Evolutionary conservation across 2,113 vertebrate genomes (phyloP).

Genomic region (Zosterops lateralis): DNA sequence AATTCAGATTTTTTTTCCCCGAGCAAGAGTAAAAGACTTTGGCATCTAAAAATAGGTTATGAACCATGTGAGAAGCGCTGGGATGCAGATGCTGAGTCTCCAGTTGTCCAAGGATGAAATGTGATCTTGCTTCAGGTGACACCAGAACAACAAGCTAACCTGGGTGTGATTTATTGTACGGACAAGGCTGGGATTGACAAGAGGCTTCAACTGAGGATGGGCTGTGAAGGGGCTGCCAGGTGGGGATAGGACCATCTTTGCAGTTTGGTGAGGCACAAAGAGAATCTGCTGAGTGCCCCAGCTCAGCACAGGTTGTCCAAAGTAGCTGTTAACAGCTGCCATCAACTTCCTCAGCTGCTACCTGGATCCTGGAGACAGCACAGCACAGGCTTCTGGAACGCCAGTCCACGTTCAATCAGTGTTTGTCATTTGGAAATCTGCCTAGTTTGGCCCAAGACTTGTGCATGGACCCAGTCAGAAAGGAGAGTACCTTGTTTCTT

Average conservation of each 20-base stretch:
- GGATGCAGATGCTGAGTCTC: not conserved
- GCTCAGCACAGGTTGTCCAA: not conserved
- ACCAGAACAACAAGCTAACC: not conserved
- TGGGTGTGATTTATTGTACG: not conserved
- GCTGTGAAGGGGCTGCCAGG: not conserved
- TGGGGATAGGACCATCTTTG: not conserved
- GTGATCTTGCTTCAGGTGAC: not conserved
- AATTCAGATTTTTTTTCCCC: not conserved
- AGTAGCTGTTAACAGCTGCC: not conserved
- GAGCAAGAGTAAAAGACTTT: not conserved
- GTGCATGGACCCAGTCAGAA: not conserved
- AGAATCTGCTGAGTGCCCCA: accelerated
- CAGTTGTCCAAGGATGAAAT: not conserved
- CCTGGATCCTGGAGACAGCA: not conserved
- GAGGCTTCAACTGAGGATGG: not conserved
- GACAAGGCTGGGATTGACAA: not conserved
- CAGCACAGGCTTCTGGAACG: not conserved
- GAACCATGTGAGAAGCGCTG: not conserved
- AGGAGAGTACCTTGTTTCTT: not conserved
- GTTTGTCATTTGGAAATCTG: not conserved
- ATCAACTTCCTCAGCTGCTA: not conserved
- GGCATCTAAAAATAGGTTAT: not conserved
- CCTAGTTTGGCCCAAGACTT: not conserved
- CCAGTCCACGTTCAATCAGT: not conserved
- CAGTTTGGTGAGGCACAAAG: not conserved